These are phyloP conservation scores for Himalopsyche kuldschensis DNA, from an alignment of 2,888 invertebrate species.

Conservation along the genomic window DNA sequence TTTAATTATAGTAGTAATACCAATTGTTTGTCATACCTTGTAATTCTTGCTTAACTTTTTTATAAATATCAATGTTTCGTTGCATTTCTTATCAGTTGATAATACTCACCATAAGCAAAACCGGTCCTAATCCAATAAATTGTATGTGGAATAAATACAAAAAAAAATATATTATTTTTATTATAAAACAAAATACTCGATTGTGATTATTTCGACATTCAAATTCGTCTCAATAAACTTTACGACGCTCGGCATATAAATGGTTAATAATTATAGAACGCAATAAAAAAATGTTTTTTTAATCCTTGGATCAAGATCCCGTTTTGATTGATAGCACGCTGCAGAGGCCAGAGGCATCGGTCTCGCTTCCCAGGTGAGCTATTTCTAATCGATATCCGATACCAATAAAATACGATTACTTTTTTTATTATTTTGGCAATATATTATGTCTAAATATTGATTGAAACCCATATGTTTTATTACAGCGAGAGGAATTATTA, in stretches of 20 bases:
- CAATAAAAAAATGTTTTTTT: not conserved
- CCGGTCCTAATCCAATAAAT: too few relatives aligned
- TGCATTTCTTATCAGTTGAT: too few relatives aligned
- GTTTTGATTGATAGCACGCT: not conserved
- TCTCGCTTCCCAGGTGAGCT: not conserved
- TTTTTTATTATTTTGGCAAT: not conserved
- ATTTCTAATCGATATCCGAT: not conserved
- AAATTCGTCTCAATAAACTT: too few relatives aligned
- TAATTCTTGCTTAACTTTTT: too few relatives aligned
- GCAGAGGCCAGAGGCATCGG: not conserved
- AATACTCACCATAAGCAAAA: too few relatives aligned
- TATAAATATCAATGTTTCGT: too few relatives aligned
- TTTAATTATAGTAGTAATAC: too few relatives aligned
- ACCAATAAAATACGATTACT: not conserved
- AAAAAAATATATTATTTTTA: too few relatives aligned
- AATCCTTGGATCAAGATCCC: not conserved
- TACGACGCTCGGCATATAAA: not conserved
- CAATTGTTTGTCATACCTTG: too few relatives aligned
- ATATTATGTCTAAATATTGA: not conserved
- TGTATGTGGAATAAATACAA: too few relatives aligned
- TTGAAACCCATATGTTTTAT: not conserved
- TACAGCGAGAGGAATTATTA: not conserved
- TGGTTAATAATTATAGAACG: not conserved
- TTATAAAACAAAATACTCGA: too few relatives aligned
- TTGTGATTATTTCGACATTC: too few relatives aligned